Percentiles rank a stretch among this genome's conserved stretches.
phyloP scores from a whole-genome alignment of 2,113 vertebrate species.

The Tragelaphus imberbis region DNA sequence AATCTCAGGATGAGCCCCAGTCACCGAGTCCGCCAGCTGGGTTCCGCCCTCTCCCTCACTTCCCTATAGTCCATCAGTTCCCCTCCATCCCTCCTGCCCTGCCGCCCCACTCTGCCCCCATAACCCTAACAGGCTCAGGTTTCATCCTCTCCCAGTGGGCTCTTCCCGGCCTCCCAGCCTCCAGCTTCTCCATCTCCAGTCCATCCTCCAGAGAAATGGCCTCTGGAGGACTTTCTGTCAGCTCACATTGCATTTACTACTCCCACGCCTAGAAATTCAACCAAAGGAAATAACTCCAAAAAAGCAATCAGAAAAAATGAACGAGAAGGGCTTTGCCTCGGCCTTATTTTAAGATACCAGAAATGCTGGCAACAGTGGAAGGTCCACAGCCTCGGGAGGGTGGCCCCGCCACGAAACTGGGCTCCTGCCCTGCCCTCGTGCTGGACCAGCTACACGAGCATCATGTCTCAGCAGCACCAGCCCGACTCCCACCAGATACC shows the following conservation, averaged over 20 bases:
- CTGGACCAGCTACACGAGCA: neutral
- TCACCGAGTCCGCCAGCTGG: neutral
- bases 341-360: neutral
- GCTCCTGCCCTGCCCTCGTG: neutral
- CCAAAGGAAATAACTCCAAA: neutral
- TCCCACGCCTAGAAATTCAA: neutral
- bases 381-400: neutral
- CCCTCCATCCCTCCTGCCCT: neutral
- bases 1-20: neutral
- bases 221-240: neutral
- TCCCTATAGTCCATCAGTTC: neutral
- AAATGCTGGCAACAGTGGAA: neutral
- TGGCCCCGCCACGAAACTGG: rapidly evolving
- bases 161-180: neutral
- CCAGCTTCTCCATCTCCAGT: neutral
- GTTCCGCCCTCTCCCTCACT: neutral
- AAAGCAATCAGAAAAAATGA: neutral
- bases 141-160: neutral
- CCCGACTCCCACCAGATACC: neutral
- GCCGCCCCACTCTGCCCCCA: neutral
- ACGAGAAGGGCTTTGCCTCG: neutral
- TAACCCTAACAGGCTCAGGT: neutral
- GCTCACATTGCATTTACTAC: neutral
- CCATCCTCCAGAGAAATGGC: neutral
- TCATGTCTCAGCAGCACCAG: neutral